Conservation (phyloP, 1,140 invertebrate species). For the Lasioglossum baleicum region DNA sequence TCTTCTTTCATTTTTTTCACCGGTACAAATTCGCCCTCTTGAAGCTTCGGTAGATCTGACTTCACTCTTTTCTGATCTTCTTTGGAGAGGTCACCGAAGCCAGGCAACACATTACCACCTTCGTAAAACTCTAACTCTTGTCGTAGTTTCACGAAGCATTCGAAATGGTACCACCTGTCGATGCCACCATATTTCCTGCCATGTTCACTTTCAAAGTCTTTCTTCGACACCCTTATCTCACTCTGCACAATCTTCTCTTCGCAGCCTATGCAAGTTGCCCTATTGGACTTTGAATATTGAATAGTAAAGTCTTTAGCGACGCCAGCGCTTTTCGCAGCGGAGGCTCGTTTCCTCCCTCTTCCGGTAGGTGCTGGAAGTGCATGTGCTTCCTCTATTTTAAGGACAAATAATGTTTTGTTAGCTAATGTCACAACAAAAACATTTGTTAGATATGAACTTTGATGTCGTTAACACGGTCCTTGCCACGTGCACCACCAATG, state of each 20-base stretch:
- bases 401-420: constrained; percentile 1
- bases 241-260: constrained; percentile 92
- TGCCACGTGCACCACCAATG: too few relatives aligned
- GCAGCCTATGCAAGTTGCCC: constrained; percentile 91
- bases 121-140: constrained; percentile 88
- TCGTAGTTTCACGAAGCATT: constrained; percentile 93
- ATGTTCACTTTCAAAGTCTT: constrained; percentile 91
- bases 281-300: constrained; percentile 94
- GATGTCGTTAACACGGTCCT: too few relatives aligned
- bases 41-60: constrained; percentile 85
- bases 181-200: constrained; percentile 90
- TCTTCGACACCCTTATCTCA: constrained; percentile 91
- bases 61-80: constrained; percentile 88
- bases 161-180: constrained; percentile 94
- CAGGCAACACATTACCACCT: constrained; percentile 86
- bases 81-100: constrained; percentile 85
- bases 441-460: neutral
- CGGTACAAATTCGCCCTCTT: constrained; percentile 80
- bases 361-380: constrained; percentile 32
- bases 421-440: neutral
- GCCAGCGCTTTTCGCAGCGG: constrained; percentile 47
- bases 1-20: constrained; percentile 87
- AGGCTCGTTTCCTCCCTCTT: constrained; percentile 78
- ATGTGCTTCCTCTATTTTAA: constrained; percentile 34
- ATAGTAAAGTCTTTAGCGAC: constrained; percentile 86